Evolutionary conservation across 2,888 invertebrate species (phyloP).

Genomic region (Helleia helle): DNA sequence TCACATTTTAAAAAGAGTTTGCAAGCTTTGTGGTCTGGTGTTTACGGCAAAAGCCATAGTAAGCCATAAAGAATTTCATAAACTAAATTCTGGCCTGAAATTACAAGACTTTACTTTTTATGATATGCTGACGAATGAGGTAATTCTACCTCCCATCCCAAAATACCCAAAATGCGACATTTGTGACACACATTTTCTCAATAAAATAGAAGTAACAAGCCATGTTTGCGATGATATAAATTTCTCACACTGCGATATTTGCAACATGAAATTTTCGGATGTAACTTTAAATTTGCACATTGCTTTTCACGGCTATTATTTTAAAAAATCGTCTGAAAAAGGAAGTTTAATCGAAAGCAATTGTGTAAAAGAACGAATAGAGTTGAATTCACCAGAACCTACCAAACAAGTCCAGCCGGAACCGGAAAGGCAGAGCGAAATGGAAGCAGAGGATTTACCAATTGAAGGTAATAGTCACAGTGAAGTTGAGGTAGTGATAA

Average conservation of each 20-base stretch:
- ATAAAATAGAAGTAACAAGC: slow-evolving; percentile 25
- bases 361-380: not conserved
- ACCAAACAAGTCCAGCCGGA: not conserved
- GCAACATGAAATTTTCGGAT: slow-evolving; percentile 37
- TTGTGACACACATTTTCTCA: slow-evolving; percentile 40
- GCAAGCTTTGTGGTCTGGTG: slow-evolving; percentile 42
- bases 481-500: too few species aligned
- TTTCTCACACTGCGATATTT: slow-evolving; percentile 35
- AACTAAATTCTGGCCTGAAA: slow-evolving; percentile 26
- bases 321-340: slow-evolving; percentile 8
- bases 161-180: slow-evolving; percentile 38
- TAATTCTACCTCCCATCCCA: slow-evolving; percentile 41
- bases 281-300: slow-evolving; percentile 41
- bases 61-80: slow-evolving; percentile 35
- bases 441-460: not conserved
- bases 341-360: not conserved
- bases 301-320: slow-evolving; percentile 40
- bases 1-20: slow-evolving; percentile 29
- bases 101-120: slow-evolving; percentile 43
- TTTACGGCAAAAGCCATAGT: slow-evolving; percentile 29
- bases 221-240: slow-evolving; percentile 36
- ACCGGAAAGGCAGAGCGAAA: not conserved
- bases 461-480: not conserved
- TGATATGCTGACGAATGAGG: slow-evolving; percentile 31
- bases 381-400: not conserved